Base-by-base conservation (phyloP, 2,113 vertebrate genomes). In the Cryptomyrus ogoouensis region DNA sequence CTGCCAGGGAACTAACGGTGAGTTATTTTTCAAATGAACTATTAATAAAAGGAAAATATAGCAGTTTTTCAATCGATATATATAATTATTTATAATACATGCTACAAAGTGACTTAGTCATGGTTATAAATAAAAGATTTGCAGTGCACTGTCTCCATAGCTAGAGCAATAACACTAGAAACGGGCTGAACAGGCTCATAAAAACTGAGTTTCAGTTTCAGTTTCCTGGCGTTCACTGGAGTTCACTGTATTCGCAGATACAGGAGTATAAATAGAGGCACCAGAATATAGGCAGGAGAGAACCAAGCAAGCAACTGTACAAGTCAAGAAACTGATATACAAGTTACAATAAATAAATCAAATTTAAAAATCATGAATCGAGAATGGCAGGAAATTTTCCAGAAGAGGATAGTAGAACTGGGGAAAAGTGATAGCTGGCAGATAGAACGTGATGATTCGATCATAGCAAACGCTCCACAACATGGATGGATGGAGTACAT, bases 401-500 rank as follows among this genome's bases (percentile, higher is more conserved):
- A 74, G 8, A 17, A 19, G 58, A 88, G 44, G 88, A 88, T 70
- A 27, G 62, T 31, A 70, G 58, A 88, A 27, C 44, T 88, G 88
- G 62, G 42, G 1, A 24, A 39, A 35, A 42, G 0, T 15, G 88
- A 88, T 27, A 49, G 10, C 1, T 88, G 88, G 88, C 15, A 15
- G 27, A 88, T 70, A 17, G 8, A 74, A 4, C 27, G 9, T 5
- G 62, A 70, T 35, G 88, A 88, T 47, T 46, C 58, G 4, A 70
- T 88, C 35, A 10, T 1, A 17, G 39, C 19, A 44, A 13, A 5
- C 0, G 10, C 3, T 24, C 88, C 13, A 19, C 42, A 15, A 31
- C 21, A 74, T 3, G 88, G 62, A 44, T 88, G 88, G 88, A 62
- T 49, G 42, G 56, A 88, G n/a, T 88, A 74, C 62, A 88, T 74